Conservation (phyloP, 2,888 invertebrate species). For the Pseudolycoriella hygida region DNA sequence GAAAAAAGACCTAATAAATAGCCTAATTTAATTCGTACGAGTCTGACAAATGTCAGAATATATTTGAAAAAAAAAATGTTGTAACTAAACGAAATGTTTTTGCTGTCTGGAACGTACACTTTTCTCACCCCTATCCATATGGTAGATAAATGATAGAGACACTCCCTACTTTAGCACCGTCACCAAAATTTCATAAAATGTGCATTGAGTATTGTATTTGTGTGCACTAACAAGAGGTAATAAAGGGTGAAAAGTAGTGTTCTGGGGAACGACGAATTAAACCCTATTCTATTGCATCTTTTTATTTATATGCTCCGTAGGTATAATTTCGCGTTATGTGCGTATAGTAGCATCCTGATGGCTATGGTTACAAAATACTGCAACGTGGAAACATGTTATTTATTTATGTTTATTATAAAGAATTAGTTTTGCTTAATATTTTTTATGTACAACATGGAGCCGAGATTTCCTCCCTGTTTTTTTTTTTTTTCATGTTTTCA, state of each 20-base stretch:
- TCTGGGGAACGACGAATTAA: no score
- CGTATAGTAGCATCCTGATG: background rate
- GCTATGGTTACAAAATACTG: no score
- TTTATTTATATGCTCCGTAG: no score
- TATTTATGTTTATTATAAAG: background rate
- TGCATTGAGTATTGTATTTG: background rate
- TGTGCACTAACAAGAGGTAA: slow-evolving; percentile 1
- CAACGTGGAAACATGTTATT: background rate
- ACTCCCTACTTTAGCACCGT: background rate
- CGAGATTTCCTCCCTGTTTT: background rate
- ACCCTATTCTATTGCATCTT: no score
- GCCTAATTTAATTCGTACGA: no score
- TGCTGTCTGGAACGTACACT: no score
- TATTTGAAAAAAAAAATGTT: no score
- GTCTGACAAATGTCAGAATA: no score
- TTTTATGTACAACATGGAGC: background rate
- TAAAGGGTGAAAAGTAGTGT: background rate
- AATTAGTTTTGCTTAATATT: background rate
- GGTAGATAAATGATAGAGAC: background rate
- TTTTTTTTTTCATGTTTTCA: background rate
- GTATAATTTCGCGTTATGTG: background rate
- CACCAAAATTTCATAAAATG: no score
- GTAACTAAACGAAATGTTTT: no score
- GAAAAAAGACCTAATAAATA: no score
- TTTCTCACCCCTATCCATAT: background rate